Evolutionary conservation across 1,140 invertebrate genomes (phyloP).

Genomic region (Papilio machaon): DNA sequence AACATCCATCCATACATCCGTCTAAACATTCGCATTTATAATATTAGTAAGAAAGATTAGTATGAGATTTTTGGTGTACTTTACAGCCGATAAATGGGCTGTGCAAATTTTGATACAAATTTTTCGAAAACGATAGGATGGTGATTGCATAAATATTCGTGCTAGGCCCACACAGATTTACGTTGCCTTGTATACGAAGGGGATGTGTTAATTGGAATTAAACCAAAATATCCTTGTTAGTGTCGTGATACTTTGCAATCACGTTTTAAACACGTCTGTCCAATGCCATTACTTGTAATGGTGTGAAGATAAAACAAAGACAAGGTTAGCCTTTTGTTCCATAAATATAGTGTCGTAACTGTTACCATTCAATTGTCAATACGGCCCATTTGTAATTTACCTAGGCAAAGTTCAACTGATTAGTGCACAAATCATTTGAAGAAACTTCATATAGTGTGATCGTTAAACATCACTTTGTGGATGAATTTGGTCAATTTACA

Average conservation of each 20-base stretch:
- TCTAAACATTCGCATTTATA: too few species aligned
- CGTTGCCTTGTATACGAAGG: too few species aligned
- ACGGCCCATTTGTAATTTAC: background rate
- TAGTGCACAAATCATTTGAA: background rate
- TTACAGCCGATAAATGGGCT: too few species aligned
- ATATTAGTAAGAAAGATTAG: too few species aligned
- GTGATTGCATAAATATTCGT: too few species aligned
- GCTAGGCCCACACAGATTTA: too few species aligned
- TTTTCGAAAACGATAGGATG: too few species aligned
- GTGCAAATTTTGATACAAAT: too few species aligned
- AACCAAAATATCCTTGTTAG: background rate
- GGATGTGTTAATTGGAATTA: background rate
- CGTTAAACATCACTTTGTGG: too few species aligned
- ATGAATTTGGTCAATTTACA: background rate
- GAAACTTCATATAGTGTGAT: too few species aligned
- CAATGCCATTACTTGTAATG: constrained; percentile 19
- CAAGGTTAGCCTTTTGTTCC: constrained; percentile 12
- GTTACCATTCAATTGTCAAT: background rate
- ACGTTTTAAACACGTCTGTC: constrained; percentile 1
- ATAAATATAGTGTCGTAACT: background rate
- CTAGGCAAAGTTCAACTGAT: background rate
- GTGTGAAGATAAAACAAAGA: constrained; percentile 21
- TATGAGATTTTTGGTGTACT: too few species aligned
- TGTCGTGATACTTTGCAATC: background rate
- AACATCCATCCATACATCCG: too few species aligned